Percentiles rank a stretch among this genome's conserved stretches.
Conservation (phyloP, 2,113 vertebrate genomes). For the Ivindomyrus marchei region DNA sequence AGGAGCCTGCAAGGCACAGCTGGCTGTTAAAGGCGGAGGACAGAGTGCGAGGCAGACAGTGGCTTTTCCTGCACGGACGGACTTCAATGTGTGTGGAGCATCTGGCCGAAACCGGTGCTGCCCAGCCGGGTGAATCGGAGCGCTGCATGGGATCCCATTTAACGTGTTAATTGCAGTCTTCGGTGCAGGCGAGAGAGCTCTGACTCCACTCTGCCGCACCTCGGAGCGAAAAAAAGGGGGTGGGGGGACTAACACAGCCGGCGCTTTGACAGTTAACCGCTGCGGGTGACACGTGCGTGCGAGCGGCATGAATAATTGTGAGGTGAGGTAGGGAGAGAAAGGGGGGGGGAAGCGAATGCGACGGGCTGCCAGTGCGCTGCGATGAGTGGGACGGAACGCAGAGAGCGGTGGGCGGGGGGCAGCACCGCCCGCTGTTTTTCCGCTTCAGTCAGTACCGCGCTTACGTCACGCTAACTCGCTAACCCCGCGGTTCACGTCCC, state of each 20-base stretch:
- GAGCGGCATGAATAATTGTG: slow-evolving; percentile 24
- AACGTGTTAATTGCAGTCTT: not conserved
- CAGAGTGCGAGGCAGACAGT: not conserved
- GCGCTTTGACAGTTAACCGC: slow-evolving; percentile 19
- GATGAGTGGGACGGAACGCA: slow-evolving; percentile 2
- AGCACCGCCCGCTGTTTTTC: slow-evolving; percentile 15
- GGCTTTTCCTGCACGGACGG: not conserved
- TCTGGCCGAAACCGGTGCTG: too few species aligned
- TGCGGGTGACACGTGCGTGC: slow-evolving; percentile 19
- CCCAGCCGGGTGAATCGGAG: not conserved
- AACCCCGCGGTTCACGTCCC: slow-evolving; percentile 15
- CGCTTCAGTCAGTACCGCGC: slow-evolving; percentile 12
- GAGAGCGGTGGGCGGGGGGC: not conserved
- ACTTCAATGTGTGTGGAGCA: not conserved
- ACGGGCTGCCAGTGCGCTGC: slow-evolving; percentile 13
- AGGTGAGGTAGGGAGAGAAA: not conserved
- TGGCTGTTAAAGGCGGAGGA: slow-evolving; percentile 5
- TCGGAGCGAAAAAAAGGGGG: not conserved
- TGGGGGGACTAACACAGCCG: not conserved
- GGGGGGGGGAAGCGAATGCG: not conserved
- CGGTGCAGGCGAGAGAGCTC: not conserved
- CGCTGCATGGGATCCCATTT: not conserved
- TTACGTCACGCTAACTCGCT: slow-evolving; percentile 19
- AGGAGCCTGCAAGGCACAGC: slow-evolving; percentile 4
- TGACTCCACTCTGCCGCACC: not conserved